Conservation (phyloP, 2,113 vertebrate species). For the Urocynchramus pylzowi region DNA sequence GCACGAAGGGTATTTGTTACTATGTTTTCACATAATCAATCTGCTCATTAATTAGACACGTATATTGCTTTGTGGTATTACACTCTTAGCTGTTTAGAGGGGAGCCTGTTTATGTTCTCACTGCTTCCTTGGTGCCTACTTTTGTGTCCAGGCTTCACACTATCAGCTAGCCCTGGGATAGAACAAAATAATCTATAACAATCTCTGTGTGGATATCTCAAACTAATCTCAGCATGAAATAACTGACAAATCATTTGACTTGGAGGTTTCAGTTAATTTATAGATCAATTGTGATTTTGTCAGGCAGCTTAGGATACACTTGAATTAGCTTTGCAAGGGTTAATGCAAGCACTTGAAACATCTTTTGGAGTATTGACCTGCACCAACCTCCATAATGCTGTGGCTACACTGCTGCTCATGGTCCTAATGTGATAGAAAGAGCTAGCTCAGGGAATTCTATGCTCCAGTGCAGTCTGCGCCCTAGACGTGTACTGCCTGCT, state of each 20-base stretch:
- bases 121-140: background rate
- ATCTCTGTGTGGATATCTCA: background rate
- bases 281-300: background rate
- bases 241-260: background rate
- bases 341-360: background rate
- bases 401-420: background rate
- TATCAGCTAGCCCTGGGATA: background rate
- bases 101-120: background rate
- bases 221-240: background rate
- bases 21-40: background rate
- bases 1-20: background rate
- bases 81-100: background rate
- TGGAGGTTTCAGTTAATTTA: background rate
- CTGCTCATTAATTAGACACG: accelerated
- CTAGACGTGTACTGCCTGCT: background rate
- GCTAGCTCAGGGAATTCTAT: background rate
- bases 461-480: background rate
- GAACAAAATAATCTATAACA: background rate
- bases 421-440: background rate
- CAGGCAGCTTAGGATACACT: background rate
- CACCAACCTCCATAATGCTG: background rate
- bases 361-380: background rate
- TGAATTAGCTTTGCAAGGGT: background rate
- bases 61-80: background rate
- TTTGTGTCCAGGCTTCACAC: background rate